Base-by-base conservation (phyloP, 2,797 vertebrate genomes). In the Benthosema pterotum region DNA sequence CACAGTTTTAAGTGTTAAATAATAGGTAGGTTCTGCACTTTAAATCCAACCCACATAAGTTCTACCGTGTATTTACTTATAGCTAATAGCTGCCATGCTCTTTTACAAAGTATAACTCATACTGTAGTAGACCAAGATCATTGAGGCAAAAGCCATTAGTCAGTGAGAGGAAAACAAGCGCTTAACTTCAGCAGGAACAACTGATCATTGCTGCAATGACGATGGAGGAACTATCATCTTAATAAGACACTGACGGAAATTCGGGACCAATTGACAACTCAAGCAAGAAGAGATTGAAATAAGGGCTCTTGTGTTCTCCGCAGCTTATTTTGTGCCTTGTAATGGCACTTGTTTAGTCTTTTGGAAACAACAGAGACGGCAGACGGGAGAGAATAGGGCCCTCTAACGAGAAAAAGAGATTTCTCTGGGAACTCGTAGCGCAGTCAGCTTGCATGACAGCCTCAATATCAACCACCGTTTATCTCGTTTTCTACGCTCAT, bases 211-310 rank as follows among this genome's bases (percentile, higher is more conserved):
- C 58, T 55, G 9, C 47, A 53, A 25, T 18, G 43, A 49, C 42
- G 42, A 32, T 55, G 48, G 25, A 17, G 3, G 43, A 46, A 22
- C 58, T 64, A 43, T 67, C 64, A 55, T 79, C 72, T 67, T 61
- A 86, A 83, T 77, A 79, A 77, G 75, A 81, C 67, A 52, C 70
- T 71, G 73, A 75, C 54, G 17, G 32, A 75, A 85, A 84, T 74
- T 77, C 73, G 45, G 64, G 75, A 80, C 71, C 74, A 73, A 87
- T 85, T 82, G 90, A 85, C 88, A 90, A 91, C 79, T 92, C 75
- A 86, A 91, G 90, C 90, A 88, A 84, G 87, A 88, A 63, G 61
- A 90, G 86, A 93, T 93, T 87, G 89, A 83, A 74, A 77, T 93
- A 92, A 93, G 89, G 88, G 86, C 83, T 84, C 71, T 49, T 79